Conservation (phyloP, 1,140 invertebrate species). For the Lordiphosa collinella region DNA sequence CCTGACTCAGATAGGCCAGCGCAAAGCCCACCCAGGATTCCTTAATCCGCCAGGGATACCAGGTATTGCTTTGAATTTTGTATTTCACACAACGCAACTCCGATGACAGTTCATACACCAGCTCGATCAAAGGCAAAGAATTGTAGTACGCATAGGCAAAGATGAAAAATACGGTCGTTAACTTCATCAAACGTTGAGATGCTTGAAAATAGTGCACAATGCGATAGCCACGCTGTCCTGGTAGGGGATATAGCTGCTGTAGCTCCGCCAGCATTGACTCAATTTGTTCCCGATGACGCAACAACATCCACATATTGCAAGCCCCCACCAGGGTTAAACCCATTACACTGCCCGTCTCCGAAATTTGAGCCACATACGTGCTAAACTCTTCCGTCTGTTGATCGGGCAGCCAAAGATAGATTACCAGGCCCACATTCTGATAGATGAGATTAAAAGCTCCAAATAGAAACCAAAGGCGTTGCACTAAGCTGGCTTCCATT, state of each 20-base stretch:
- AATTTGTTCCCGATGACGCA: conserved; percentile 28
- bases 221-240: conserved; percentile 12
- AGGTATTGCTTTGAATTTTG: conserved; percentile 57
- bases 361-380: conserved; percentile 28
- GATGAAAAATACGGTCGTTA: conserved; percentile 36
- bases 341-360: conserved; percentile 52
- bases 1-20: conserved; percentile 30
- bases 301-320: conserved; percentile 42
- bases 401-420: conserved; percentile 32
- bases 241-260: conserved; percentile 30
- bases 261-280: conserved; percentile 40
- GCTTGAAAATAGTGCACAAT: conserved; percentile 29
- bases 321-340: conserved; percentile 35
- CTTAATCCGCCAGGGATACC: conserved; percentile 60
- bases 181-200: conserved; percentile 41
- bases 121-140: conserved; percentile 31
- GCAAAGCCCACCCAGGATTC: conserved; percentile 20
- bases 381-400: neutral
- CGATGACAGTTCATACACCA: conserved; percentile 32
- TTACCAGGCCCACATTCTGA: conserved; percentile 54
- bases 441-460: conserved; percentile 37
- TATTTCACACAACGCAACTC: conserved; percentile 19
- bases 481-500: neutral
- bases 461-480: conserved; percentile 25
- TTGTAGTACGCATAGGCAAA: conserved; percentile 49